phyloP scores from a whole-genome alignment of 2,888 invertebrate species.

The Notodonta dromedarius region DNA sequence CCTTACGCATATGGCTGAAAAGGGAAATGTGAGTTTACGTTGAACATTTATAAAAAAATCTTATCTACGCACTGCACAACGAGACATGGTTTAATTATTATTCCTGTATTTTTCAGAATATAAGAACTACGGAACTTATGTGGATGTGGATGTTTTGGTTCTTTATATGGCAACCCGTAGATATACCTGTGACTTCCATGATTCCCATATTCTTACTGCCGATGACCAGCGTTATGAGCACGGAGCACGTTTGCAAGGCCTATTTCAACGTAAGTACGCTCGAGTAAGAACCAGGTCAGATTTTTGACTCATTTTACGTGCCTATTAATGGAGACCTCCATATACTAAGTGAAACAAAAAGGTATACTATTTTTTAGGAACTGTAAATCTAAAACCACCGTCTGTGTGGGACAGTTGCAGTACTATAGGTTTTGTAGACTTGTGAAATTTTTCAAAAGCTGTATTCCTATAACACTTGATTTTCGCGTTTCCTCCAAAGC shows the following conservation, averaged over 20 bases:
- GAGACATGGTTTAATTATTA: background rate
- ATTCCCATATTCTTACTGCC: constrained; percentile 62
- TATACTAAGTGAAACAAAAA: too few relatives aligned
- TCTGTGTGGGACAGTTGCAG: too few relatives aligned
- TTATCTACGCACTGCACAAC: too few relatives aligned
- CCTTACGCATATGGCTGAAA: constrained; percentile 39
- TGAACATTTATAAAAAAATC: background rate
- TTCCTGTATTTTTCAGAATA: constrained; percentile 1
- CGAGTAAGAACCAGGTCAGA: too few relatives aligned
- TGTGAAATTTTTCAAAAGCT: too few relatives aligned
- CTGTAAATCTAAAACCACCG: too few relatives aligned
- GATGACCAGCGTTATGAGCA: constrained; percentile 48
- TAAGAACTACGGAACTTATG: constrained; percentile 11
- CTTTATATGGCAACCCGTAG: constrained; percentile 56
- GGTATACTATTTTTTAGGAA: too few relatives aligned
- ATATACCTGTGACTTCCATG: constrained; percentile 47
- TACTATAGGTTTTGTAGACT: too few relatives aligned
- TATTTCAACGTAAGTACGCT: constrained; percentile 59
- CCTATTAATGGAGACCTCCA: too few relatives aligned
- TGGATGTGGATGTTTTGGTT: constrained; percentile 60
- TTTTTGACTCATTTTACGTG: too few relatives aligned
- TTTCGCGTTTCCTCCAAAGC: too few relatives aligned
- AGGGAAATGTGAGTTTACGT: constrained; percentile 40
- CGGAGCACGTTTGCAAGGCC: constrained; percentile 26
- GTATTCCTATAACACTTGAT: too few relatives aligned